Percentiles rank a stretch among this genome's conserved stretches.
phyloP scores from a whole-genome alignment of 2,113 vertebrate species.

The Mola mola region DNA sequence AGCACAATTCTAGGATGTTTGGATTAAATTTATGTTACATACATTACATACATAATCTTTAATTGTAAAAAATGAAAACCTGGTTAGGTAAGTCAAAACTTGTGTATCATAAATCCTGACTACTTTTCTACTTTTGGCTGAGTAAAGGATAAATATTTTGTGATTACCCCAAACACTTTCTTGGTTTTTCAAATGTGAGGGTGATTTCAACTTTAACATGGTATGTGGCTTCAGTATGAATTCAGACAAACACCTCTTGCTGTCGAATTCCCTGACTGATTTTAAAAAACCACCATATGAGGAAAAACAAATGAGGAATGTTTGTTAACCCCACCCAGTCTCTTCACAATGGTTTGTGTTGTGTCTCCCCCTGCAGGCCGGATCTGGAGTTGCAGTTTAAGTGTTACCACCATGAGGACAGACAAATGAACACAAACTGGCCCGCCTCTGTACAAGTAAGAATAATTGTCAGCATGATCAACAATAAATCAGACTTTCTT shows the following conservation, averaged over 20 bases:
- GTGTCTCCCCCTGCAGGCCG: constrained; percentile 80
- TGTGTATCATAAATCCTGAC: too few species aligned
- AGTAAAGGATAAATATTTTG: neutral
- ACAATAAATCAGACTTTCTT: neutral
- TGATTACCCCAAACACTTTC: too few species aligned
- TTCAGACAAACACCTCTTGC: neutral
- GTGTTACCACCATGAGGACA: constrained; percentile 96
- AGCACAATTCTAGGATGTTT: too few species aligned
- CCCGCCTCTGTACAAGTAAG: constrained; percentile 94
- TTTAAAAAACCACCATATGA: constrained; percentile 13
- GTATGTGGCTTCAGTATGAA: neutral
- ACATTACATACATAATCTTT: too few species aligned
- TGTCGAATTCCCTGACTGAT: constrained; percentile 21
- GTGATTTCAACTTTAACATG: too few species aligned
- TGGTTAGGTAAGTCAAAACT: too few species aligned
- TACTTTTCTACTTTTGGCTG: too few species aligned
- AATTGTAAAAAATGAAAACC: too few species aligned
- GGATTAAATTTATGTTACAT: too few species aligned
- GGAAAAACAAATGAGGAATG: constrained; percentile 44
- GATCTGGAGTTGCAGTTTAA: constrained; percentile 97
- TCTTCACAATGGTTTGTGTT: constrained; percentile 10
- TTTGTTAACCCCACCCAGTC: constrained; percentile 48
- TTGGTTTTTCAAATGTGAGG: too few species aligned
- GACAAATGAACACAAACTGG: constrained; percentile 98
- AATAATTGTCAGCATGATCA: constrained; percentile 13